These are phyloP conservation scores for Pristionchus entomophagus DNA, from an alignment of 2,888 invertebrate species.

Conservation along the genomic window DNA sequence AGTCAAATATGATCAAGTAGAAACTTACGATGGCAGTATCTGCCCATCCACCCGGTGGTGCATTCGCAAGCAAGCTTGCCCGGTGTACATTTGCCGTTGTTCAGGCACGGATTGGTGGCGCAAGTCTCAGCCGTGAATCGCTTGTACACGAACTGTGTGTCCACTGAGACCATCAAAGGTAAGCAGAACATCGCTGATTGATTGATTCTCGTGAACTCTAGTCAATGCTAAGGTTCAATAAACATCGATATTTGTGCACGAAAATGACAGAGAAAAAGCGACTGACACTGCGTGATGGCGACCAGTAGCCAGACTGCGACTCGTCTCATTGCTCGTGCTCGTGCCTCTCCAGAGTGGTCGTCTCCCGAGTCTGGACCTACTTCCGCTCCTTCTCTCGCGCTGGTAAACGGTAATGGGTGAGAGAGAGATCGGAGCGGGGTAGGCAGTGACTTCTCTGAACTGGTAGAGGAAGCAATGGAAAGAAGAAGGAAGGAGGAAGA, in stretches of 20 bases:
- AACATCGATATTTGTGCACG: neutral
- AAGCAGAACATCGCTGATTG: no score
- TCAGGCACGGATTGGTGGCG: slow-evolving; percentile 71
- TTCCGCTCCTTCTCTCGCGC: neutral
- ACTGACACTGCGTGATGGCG: slow-evolving; percentile 21
- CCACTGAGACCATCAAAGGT: slow-evolving; percentile 12
- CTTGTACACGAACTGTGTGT: slow-evolving; percentile 48
- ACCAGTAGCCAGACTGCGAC: neutral
- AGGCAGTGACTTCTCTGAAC: neutral
- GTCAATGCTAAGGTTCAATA: no score
- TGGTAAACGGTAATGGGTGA: neutral
- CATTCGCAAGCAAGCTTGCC: slow-evolving; percentile 73
- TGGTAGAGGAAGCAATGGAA: slow-evolving; percentile 32
- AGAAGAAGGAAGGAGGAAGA: slow-evolving; percentile 25
- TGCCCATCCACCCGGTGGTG: slow-evolving; percentile 74
- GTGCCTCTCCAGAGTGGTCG: neutral
- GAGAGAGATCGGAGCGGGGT: neutral
- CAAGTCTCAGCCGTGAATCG: slow-evolving; percentile 66
- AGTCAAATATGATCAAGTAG: neutral
- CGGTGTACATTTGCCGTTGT: slow-evolving; percentile 70
- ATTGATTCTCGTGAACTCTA: no score
- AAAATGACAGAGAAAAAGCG: neutral
- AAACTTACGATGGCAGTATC: slow-evolving; percentile 73
- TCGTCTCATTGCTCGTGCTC: neutral
- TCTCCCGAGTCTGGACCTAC: neutral